Conservation (phyloP, 2,113 vertebrate genomes). For the Uropsilus gracilis region DNA sequence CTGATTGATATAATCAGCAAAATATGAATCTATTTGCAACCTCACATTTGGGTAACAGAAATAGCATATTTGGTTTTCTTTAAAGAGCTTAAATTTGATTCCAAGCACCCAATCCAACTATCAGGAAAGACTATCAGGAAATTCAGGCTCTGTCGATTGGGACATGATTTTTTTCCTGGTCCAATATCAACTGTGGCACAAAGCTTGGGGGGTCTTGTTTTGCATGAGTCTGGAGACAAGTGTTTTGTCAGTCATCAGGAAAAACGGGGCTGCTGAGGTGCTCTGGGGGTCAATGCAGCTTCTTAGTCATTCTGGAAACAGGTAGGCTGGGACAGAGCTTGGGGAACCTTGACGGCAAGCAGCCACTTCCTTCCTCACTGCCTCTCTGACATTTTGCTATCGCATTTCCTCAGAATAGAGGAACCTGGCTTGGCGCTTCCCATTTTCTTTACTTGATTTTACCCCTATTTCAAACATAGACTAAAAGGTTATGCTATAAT, state of each 20-base stretch:
- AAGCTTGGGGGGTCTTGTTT: background rate
- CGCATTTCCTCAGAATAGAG: background rate
- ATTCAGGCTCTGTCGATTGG: background rate
- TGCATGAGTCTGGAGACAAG: accelerated
- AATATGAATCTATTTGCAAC: background rate
- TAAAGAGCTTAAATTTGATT: background rate
- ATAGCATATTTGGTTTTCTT: background rate
- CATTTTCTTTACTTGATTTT: background rate
- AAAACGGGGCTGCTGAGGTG: background rate
- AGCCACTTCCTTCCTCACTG: background rate
- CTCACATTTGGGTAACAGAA: background rate
- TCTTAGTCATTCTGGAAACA: background rate
- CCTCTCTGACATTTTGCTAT: background rate
- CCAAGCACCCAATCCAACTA: background rate
- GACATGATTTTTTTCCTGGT: background rate
- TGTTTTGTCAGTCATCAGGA: background rate
- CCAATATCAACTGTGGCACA: background rate
- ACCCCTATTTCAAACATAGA: background rate
- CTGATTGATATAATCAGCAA: background rate
- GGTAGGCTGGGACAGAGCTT: background rate
- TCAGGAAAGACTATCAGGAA: background rate
- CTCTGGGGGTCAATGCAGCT: background rate
- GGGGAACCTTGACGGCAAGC: background rate
- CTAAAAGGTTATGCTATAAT: background rate
- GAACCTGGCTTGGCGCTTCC: background rate